phyloP scores from a whole-genome alignment of 2,888 invertebrate genomes.

The Hirtodrosophila confusa region DNA sequence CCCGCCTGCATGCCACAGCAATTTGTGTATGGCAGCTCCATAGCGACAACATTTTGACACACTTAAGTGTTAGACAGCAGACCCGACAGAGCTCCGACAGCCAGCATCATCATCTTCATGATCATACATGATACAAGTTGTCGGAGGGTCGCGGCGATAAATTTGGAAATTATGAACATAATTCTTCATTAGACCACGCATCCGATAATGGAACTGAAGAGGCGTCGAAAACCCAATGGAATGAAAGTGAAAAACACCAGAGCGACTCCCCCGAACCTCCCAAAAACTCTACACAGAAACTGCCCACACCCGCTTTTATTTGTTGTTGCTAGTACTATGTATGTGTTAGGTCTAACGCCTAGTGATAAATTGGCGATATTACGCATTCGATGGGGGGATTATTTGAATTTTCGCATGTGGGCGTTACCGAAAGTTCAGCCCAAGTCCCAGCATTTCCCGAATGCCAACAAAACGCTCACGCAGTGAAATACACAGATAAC shows the following conservation, averaged over 20 bases:
- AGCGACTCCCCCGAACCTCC: conserved; percentile 11
- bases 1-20: conserved; percentile 67
- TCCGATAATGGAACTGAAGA: conserved; percentile 67
- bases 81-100: conserved; percentile 28
- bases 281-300: conserved; percentile 18
- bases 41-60: conserved; percentile 78
- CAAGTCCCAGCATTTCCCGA: conserved; percentile 51
- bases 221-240: conserved; percentile 43
- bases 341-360: conserved; percentile 47
- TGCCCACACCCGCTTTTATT: conserved; percentile 58
- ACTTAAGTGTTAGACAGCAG: conserved; percentile 73
- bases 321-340: too few relatives aligned
- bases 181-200: conserved; percentile 78
- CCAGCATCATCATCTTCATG: conserved; percentile 62
- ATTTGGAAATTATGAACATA: conserved; percentile 80
- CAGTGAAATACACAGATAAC: conserved; percentile 32
- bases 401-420: conserved; percentile 71
- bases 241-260: conserved; percentile 38
- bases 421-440: conserved; percentile 49
- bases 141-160: conserved; percentile 68
- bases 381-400: conserved; percentile 64
- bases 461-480: conserved; percentile 58
- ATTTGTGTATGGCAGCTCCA: conserved; percentile 52
- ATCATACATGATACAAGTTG: conserved; percentile 33
- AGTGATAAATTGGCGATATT: conserved; percentile 78